phyloP scores from a whole-genome alignment of 1,140 invertebrate species.

The Tetramorium simillimum region DNA sequence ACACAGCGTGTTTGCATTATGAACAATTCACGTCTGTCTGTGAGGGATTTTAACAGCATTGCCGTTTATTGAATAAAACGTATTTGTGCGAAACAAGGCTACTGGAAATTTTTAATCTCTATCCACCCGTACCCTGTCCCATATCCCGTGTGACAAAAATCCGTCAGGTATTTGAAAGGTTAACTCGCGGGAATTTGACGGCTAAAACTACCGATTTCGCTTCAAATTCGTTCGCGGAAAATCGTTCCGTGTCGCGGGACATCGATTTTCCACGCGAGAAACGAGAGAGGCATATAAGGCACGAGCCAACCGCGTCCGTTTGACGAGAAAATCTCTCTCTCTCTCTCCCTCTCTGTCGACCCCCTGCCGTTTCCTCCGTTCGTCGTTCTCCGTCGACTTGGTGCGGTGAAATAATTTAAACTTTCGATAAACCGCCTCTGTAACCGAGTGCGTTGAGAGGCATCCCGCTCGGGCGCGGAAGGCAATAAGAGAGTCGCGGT shows the following conservation, averaged over 20 bases:
- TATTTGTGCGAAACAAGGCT: constrained; percentile 42
- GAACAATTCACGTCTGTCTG: constrained; percentile 27
- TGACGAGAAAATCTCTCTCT: constrained; percentile 64
- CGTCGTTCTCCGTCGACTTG: constrained; percentile 34
- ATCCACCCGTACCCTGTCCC: constrained; percentile 6
- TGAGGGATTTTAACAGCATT: constrained; percentile 17
- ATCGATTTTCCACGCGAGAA: constrained; percentile 70
- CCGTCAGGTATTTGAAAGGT: constrained; percentile 54
- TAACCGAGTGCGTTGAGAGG: constrained; percentile 63
- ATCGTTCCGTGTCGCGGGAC: constrained; percentile 71
- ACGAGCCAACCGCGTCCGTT: constrained; percentile 67
- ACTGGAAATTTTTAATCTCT: constrained; percentile 55
- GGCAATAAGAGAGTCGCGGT: constrained; percentile 73
- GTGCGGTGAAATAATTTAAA: constrained; percentile 72
- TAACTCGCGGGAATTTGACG: constrained; percentile 71
- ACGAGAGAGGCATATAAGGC: constrained; percentile 60
- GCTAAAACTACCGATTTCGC: constrained; percentile 68
- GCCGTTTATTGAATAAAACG: constrained; percentile 45
- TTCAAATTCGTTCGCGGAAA: constrained; percentile 67
- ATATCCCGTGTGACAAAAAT: constrained; percentile 38
- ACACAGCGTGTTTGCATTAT: background rate
- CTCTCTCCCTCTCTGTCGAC: too few species aligned
- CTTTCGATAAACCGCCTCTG: constrained; percentile 74
- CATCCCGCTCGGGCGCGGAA: constrained; percentile 61
- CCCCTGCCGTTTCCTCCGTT: background rate